These are phyloP conservation scores for Cebidichthys violaceus DNA, from an alignment of 2,113 vertebrate genomes.

Conservation along the genomic window DNA sequence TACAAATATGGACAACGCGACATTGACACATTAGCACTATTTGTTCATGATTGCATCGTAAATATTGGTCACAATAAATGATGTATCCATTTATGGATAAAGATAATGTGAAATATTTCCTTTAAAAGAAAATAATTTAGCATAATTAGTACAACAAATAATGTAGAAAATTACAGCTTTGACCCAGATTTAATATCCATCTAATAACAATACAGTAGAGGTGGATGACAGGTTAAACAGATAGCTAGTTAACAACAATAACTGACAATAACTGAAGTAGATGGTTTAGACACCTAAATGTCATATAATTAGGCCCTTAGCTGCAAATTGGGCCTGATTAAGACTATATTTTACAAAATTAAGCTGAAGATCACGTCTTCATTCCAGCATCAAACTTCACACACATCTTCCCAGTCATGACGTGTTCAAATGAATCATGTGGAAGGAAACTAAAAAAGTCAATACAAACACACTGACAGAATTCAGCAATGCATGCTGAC, in stretches of 20 bases:
- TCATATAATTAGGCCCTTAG: background rate
- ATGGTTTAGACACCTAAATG: background rate
- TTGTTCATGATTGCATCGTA: background rate
- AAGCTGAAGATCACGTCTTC: background rate
- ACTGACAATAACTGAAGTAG: background rate
- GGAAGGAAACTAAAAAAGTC: constrained; percentile 7
- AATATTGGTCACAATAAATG: background rate
- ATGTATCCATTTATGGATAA: background rate
- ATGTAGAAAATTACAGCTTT: background rate
- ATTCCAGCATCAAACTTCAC: background rate
- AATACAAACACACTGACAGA: constrained; percentile 39
- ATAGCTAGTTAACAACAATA: no score
- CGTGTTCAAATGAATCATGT: constrained; percentile 33
- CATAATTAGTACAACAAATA: background rate
- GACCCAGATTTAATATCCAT: background rate
- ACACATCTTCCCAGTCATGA: background rate
- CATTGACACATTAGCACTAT: background rate
- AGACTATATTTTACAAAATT: background rate
- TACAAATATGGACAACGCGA: background rate
- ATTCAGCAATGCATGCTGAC: background rate
- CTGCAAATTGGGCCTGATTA: background rate
- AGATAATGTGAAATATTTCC: background rate
- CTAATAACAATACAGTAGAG: background rate
- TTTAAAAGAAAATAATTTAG: background rate
- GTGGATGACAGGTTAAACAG: background rate